Conservation (phyloP, 2,888 invertebrate species). For the Eupeodes luniger region DNA sequence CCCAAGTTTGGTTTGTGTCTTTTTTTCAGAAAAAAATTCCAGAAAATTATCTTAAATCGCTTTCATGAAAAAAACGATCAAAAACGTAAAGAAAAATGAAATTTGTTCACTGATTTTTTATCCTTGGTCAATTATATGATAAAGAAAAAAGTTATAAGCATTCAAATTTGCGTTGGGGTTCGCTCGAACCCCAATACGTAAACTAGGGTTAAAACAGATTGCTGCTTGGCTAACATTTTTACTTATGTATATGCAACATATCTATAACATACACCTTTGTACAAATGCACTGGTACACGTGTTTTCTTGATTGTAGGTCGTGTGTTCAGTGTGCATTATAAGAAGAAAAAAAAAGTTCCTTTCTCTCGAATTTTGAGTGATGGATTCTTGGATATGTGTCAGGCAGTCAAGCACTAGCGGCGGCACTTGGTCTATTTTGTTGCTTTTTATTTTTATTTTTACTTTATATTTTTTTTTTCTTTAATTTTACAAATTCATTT, state of each 20-base stretch:
- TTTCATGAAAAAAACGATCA: too few relatives aligned
- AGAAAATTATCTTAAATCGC: too few relatives aligned
- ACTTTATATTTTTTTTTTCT: neutral
- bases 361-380: constrained; percentile 60
- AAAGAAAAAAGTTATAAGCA: too few relatives aligned
- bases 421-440: constrained; percentile 72
- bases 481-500: constrained; percentile 16
- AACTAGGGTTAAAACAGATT: neutral
- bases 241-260: too few relatives aligned
- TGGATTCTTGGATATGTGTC: constrained; percentile 67
- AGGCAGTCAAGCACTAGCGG: constrained; percentile 61
- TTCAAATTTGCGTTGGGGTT: too few relatives aligned
- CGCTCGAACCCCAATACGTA: too few relatives aligned
- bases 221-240: neutral
- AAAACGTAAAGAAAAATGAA: too few relatives aligned
- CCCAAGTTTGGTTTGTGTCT: too few relatives aligned
- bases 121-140: too few relatives aligned
- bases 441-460: constrained; percentile 24
- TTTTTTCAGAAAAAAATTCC: too few relatives aligned
- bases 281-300: constrained; percentile 21
- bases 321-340: neutral
- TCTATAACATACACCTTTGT: constrained; percentile 5
- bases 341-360: constrained; percentile 12
- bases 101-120: too few relatives aligned
- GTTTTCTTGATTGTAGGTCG: constrained; percentile 39